These are phyloP conservation scores for Nysson spinosus DNA, from an alignment of 2,888 invertebrate species.

Conservation along the genomic window DNA sequence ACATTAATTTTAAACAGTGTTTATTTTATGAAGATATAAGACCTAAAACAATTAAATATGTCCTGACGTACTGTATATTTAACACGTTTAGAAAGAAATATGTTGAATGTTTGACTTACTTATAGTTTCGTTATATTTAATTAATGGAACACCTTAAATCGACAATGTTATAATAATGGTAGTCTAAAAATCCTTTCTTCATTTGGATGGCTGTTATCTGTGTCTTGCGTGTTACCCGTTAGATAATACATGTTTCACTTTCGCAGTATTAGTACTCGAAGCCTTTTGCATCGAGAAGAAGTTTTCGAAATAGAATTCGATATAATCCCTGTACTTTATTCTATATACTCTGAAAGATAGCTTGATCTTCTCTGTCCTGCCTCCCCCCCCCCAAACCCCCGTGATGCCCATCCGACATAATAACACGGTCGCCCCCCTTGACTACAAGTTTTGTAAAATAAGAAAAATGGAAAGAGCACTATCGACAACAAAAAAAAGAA, in stretches of 20 bases:
- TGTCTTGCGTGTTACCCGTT: conserved; percentile 11
- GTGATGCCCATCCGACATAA: conserved; percentile 46
- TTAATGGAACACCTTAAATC: conserved; percentile 22
- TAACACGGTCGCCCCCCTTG: conserved; percentile 69
- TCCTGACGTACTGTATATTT: too few species aligned
- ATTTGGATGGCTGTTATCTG: conserved; percentile 3
- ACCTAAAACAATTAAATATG: too few species aligned
- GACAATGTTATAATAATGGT: conserved; percentile 19
- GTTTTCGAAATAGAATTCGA: conserved; percentile 23
- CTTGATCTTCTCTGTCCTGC: conserved; percentile 51
- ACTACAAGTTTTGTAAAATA: conserved; percentile 73
- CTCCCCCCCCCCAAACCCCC: conserved; percentile 28
- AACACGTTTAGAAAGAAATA: too few species aligned
- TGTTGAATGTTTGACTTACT: too few species aligned
- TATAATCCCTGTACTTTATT: conserved; percentile 28
- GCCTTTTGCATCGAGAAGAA: conserved; percentile 34
- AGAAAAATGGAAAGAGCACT: conserved; percentile 5
- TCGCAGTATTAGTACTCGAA: conserved; percentile 28
- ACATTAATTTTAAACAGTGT: too few species aligned
- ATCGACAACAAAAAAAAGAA: conserved; percentile 16
- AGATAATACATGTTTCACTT: conserved; percentile 17
- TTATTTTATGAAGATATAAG: too few species aligned
- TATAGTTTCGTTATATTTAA: too few species aligned
- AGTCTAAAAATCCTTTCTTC: conserved; percentile 4
- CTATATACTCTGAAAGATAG: conserved; percentile 34